These are phyloP conservation scores for Drosophila setosimentum DNA, from an alignment of 2,888 invertebrate species.

Conservation along the genomic window DNA sequence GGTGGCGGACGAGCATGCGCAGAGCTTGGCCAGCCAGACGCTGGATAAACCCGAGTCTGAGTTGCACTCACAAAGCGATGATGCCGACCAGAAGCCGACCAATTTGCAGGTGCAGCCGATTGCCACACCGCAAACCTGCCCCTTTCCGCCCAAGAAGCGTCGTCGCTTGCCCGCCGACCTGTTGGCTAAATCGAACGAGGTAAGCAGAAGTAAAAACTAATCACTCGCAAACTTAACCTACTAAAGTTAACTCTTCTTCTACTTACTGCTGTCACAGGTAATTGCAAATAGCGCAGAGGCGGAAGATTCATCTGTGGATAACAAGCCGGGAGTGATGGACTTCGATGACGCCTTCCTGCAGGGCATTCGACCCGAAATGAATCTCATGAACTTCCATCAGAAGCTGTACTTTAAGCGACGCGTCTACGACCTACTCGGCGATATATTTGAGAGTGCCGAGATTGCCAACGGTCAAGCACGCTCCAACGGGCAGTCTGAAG, in stretches of 20 bases:
- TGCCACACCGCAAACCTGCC: conserved; percentile 17
- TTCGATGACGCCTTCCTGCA: conserved; percentile 80
- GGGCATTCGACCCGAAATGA: conserved; percentile 82
- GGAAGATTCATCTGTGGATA: conserved; percentile 9
- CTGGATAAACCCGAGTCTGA: conserved; percentile 37
- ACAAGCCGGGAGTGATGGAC: conserved; percentile 41
- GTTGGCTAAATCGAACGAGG: conserved; percentile 17
- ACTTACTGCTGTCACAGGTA: conserved; percentile 8
- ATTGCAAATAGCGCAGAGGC: not conserved
- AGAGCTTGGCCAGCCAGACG: conserved; percentile 35
- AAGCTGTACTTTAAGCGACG: conserved; percentile 82
- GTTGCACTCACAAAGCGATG: conserved; percentile 41
- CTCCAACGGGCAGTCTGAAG: conserved; percentile 35
- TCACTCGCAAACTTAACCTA: too few species aligned
- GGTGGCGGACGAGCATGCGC: conserved; percentile 56
- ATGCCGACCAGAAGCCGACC: conserved; percentile 41
- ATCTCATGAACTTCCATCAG: conserved; percentile 81
- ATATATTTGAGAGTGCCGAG: conserved; percentile 66
- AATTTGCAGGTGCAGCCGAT: conserved; percentile 7
- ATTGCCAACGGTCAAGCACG: conserved; percentile 5
- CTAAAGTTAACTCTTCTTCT: not conserved
- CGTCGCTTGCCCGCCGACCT: conserved; percentile 24
- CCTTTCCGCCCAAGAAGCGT: conserved; percentile 60
- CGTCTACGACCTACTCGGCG: conserved; percentile 79
- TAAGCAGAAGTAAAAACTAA: conserved; percentile 11